Percentiles rank a stretch among this genome's conserved stretches.
Conservation (phyloP, 37 sponge, comb jelly and placozoan genomes). For the Eunapius fragilis region DNA sequence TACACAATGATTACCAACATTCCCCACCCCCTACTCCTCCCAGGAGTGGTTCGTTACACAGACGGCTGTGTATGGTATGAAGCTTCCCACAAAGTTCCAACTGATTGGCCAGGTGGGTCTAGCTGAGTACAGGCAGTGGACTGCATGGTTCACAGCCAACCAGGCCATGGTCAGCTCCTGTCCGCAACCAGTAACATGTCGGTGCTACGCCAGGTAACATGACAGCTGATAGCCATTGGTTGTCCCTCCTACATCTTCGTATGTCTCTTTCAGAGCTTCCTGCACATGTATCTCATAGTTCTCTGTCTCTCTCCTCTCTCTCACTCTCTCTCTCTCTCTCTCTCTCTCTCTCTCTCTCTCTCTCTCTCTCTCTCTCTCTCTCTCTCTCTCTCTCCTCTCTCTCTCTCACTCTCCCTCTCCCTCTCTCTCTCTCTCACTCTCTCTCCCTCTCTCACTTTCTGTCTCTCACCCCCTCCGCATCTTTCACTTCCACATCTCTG, state of each 20-base stretch:
- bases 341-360: not conserved
- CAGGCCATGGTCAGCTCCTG: not conserved
- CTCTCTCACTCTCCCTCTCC: not conserved
- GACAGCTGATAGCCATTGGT: not conserved
- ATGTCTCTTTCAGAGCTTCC: too few relatives aligned
- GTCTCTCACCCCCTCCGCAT: not conserved
- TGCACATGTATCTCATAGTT: too few relatives aligned
- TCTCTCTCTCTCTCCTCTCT: not conserved
- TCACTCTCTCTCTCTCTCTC: not conserved
- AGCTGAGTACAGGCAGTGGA: slow-evolving; percentile 73
- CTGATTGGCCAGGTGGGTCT: slow-evolving; percentile 89
- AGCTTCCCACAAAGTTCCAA: slow-evolving; percentile 81
- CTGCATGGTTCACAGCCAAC: slow-evolving; percentile 45
- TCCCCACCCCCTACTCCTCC: too few relatives aligned
- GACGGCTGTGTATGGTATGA: slow-evolving; percentile 79
- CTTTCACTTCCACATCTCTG: not conserved
- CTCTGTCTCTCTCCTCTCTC: too few relatives aligned
- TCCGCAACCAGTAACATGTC: slow-evolving; percentile 48
- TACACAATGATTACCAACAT: too few relatives aligned
- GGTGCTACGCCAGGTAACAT: slow-evolving; percentile 72
- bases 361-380: not conserved
- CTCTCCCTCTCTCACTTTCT: not conserved
- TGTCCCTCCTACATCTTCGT: too few relatives aligned
- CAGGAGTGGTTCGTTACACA: slow-evolving; percentile 75
- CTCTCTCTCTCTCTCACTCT: not conserved